These are phyloP conservation scores for Mastacembelus armatus DNA, from an alignment of 2,797 vertebrate genomes.

Conservation along the genomic window DNA sequence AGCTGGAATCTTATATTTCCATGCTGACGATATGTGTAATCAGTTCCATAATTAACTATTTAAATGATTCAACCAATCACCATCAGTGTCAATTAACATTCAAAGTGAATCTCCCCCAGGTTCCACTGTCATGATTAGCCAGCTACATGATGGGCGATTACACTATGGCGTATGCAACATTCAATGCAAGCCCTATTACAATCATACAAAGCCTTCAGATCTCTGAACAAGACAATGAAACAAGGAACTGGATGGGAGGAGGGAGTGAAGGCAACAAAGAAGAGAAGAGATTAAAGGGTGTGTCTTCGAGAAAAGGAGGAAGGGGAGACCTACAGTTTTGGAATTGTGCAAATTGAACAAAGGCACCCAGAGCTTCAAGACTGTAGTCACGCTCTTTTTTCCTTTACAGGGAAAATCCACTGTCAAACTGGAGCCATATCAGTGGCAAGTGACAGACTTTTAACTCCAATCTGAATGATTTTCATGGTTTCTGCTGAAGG, in stretches of 20 bases:
- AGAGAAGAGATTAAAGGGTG: constrained; percentile 73
- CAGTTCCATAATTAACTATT: constrained; percentile 74
- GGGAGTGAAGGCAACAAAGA: constrained; percentile 74
- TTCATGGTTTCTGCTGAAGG: constrained; percentile 45
- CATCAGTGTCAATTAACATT: constrained; percentile 77
- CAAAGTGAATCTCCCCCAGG: constrained; percentile 69
- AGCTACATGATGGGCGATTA: constrained; percentile 77
- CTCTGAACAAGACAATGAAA: constrained; percentile 57
- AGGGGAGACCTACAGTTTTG: constrained; percentile 64
- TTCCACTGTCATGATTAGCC: constrained; percentile 71
- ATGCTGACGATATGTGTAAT: constrained; percentile 64
- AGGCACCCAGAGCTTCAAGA: constrained; percentile 60
- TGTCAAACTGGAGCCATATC: constrained; percentile 58
- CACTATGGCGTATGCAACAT: constrained; percentile 54
- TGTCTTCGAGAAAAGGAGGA: constrained; percentile 70
- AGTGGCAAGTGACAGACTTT: constrained; percentile 62
- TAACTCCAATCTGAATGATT: constrained; percentile 62
- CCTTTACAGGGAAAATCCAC: constrained; percentile 64
- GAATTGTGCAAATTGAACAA: constrained; percentile 72
- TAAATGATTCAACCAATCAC: constrained; percentile 76
- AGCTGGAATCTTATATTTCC: constrained; percentile 58
- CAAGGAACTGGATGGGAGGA: constrained; percentile 54
- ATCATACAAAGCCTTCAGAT: constrained; percentile 70
- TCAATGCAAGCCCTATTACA: constrained; percentile 63
- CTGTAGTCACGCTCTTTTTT: constrained; percentile 62